A percentile compares a stretch with the other conserved stretches of the same genome.
These are phyloP conservation scores for Liposcelis brunnea DNA, from an alignment of 2,888 invertebrate species.

Conservation along the genomic window DNA sequence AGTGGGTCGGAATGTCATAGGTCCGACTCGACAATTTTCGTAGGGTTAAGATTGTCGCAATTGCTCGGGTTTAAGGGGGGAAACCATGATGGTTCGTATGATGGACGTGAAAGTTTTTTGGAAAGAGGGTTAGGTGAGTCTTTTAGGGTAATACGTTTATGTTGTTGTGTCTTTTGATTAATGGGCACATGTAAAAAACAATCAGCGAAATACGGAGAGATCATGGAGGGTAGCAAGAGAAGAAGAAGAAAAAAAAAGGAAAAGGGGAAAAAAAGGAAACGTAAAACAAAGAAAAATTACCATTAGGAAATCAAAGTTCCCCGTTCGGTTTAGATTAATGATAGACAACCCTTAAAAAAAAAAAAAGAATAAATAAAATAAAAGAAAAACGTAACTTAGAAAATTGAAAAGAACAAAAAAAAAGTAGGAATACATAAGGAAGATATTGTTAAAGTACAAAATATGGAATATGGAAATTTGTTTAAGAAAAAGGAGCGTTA, in stretches of 20 bases:
- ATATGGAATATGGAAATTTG: conserved; percentile 9
- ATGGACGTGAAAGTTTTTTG: too few relatives aligned
- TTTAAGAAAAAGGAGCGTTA: too few relatives aligned
- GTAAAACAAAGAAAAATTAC: conserved; percentile 11
- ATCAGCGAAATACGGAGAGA: conserved; percentile 1
- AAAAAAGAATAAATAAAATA: too few relatives aligned
- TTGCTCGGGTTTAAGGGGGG: too few relatives aligned
- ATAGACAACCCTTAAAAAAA: conserved; percentile 5
- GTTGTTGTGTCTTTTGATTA: neutral
- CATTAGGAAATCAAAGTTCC: conserved; percentile 7
- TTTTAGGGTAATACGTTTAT: too few relatives aligned
- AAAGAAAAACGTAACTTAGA: conserved; percentile 4
- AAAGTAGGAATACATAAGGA: neutral
- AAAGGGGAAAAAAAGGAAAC: conserved; percentile 1
- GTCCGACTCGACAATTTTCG: too few relatives aligned
- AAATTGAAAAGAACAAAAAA: conserved; percentile 7
- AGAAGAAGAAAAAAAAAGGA: neutral
- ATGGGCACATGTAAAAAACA: conserved; percentile 3
- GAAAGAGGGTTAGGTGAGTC: too few relatives aligned
- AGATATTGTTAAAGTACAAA: conserved; percentile 7
- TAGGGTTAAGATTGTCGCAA: too few relatives aligned
- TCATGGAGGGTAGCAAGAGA: neutral
- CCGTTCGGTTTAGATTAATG: conserved; percentile 9
- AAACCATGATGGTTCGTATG: too few relatives aligned
- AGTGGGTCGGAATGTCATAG: too few relatives aligned